Percentiles rank a stretch among this genome's conserved stretches.
Conservation (phyloP, 2,888 invertebrate species). For the Pherbina coryleti region DNA sequence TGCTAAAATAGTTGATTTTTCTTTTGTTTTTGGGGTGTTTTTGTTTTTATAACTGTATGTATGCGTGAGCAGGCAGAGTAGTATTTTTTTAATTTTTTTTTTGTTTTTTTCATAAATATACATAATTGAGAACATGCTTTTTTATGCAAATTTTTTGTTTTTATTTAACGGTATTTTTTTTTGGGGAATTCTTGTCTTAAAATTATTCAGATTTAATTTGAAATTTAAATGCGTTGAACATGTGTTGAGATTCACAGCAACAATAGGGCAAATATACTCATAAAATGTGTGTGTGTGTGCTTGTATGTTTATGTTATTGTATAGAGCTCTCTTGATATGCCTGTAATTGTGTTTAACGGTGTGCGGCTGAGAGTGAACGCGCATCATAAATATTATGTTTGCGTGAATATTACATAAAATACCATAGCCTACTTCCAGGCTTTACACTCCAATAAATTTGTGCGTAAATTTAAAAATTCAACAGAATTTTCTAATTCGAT, state of each 20-base stretch:
- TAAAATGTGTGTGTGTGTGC: neutral
- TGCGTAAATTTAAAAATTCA: no score
- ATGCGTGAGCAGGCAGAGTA: no score
- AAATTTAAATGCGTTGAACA: constrained; percentile 20
- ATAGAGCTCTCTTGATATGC: neutral
- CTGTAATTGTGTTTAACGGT: neutral
- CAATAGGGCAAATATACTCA: neutral
- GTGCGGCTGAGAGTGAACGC: neutral
- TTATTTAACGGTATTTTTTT: no score
- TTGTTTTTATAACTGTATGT: neutral
- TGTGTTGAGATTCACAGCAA: constrained; percentile 14
- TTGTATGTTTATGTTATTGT: neutral
- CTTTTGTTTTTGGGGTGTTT: neutral
- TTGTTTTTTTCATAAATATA: no score
- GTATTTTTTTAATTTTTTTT: no score
- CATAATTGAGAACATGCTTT: no score
- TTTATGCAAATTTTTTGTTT: no score
- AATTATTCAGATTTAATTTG: constrained; percentile 10
- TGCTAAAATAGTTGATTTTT: neutral
- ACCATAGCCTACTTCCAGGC: neutral
- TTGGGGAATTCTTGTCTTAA: no score
- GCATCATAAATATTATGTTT: neutral
- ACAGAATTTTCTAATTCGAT: no score
- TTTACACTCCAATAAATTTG: neutral
- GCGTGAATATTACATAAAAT: neutral